phyloP scores from a whole-genome alignment of 2,888 invertebrate genomes.

The Tryphoninae sp. region DNA sequence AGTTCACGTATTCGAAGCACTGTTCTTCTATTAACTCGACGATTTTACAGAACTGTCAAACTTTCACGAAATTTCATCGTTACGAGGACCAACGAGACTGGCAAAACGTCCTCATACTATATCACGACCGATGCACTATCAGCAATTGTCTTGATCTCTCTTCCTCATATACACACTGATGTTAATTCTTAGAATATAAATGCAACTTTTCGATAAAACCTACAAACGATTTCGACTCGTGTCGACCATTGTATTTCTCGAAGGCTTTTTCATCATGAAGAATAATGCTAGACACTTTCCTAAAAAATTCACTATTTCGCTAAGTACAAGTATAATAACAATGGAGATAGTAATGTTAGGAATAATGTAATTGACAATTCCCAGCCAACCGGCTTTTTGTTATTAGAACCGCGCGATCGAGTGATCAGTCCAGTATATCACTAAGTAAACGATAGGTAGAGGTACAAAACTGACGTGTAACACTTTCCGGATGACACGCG shows the following conservation, averaged over 20 bases:
- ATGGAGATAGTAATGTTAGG: background rate
- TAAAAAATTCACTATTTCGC: conserved; percentile 1
- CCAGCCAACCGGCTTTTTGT: background rate
- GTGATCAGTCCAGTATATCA: conserved; percentile 36
- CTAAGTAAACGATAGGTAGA: conserved; percentile 64
- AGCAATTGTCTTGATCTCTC: conserved; percentile 20
- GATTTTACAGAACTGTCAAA: conserved; percentile 31
- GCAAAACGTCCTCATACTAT: conserved; percentile 31
- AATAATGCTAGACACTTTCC: conserved; percentile 1
- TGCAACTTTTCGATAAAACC: background rate
- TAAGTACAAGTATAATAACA: background rate
- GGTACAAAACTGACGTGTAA: conserved; percentile 69
- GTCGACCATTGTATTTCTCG: conserved; percentile 13
- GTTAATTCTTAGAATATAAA: conserved; percentile 7
- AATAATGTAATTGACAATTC: background rate
- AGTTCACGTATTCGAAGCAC: conserved; percentile 29
- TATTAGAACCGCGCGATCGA: background rate
- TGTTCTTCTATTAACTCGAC: conserved; percentile 4
- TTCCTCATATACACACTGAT: background rate
- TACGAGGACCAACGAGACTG: conserved; percentile 13
- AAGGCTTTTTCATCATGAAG: conserved; percentile 12
- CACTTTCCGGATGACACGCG: conserved; percentile 53
- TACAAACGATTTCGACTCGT: conserved; percentile 22
- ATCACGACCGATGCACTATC: conserved; percentile 7
- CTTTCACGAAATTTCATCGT: conserved; percentile 32